Conservation (phyloP, 37 sponge, comb jelly and placozoan species). For the Halisarca cf. caerulea region DNA sequence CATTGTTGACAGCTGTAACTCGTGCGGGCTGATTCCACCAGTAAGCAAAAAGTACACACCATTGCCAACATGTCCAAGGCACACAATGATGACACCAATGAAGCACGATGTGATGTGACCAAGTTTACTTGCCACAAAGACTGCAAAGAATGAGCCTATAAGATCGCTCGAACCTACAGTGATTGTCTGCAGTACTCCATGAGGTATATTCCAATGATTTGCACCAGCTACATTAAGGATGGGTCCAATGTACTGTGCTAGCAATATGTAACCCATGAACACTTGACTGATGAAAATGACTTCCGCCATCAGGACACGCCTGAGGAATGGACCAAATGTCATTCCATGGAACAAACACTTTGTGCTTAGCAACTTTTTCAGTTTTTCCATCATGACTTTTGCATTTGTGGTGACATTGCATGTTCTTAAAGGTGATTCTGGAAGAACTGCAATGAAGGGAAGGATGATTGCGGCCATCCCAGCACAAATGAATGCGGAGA, state of each 20-base stretch:
- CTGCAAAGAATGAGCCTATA: neutral
- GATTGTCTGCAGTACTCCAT: neutral
- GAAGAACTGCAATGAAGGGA: neutral
- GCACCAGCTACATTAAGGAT: neutral
- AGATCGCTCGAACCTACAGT: neutral
- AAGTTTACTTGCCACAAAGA: neutral
- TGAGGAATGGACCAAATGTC: no score
- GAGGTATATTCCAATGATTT: neutral
- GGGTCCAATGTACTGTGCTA: conserved; percentile 3
- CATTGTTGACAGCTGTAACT: no score
- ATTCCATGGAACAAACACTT: no score
- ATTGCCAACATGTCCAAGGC: neutral
- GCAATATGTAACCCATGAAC: neutral
- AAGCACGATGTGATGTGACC: neutral
- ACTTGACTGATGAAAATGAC: no score
- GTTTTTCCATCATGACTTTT: neutral
- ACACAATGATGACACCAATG: neutral
- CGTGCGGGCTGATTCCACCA: neutral
- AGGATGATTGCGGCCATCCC: neutral
- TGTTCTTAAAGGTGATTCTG: neutral
- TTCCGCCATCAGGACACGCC: no score
- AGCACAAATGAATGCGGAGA: neutral
- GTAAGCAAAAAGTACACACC: neutral
- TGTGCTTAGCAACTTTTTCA: neutral
- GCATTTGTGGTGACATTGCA: neutral